A percentile compares a stretch with the other conserved stretches of the same genome.
phyloP scores from a whole-genome alignment of 1,140 invertebrate species.

The Ceratina calcarata region DNA sequence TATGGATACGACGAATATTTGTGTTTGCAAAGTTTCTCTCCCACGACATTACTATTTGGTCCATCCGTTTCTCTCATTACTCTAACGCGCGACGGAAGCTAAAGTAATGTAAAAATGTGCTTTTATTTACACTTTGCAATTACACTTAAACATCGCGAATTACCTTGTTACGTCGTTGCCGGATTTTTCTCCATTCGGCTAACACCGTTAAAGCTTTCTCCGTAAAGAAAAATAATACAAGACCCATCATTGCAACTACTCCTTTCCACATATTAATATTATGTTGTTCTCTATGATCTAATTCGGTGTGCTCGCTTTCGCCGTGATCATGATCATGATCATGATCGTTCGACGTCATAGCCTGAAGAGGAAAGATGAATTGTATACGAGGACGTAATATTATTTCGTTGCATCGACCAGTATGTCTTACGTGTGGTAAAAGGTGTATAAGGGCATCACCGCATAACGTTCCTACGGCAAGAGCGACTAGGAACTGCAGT shows the following conservation, averaged over 20 bases:
- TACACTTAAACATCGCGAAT: no score
- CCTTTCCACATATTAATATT: conserved; percentile 90
- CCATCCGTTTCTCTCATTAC: conserved; percentile 85
- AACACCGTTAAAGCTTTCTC: conserved; percentile 90
- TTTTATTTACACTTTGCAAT: no score
- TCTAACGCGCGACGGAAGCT: conserved; percentile 83
- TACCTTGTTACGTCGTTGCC: conserved; percentile 82
- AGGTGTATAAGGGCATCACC: conserved; percentile 96
- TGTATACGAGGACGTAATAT: no score
- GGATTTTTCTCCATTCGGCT: conserved; percentile 88
- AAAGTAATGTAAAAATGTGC: conserved; percentile 21
- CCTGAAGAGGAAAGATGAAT: conserved; percentile 61
- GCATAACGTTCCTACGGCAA: conserved; percentile 94
- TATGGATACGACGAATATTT: conserved; percentile 92
- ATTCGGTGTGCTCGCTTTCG: conserved; percentile 41
- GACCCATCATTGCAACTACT: conserved; percentile 88
- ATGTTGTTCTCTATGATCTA: conserved; percentile 77
- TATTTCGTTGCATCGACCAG: conserved; percentile 55
- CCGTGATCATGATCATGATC: conserved; percentile 73
- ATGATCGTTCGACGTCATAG: conserved; percentile 76
- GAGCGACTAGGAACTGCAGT: conserved; percentile 93
- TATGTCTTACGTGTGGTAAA: conserved; percentile 90
- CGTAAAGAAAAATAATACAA: conserved; percentile 93
- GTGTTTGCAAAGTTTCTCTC: conserved; percentile 90
- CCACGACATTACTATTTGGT: conserved; percentile 81